Conservation (phyloP, 2,113 vertebrate species). For the Sinocyclocheilus maitianheensis region DNA sequence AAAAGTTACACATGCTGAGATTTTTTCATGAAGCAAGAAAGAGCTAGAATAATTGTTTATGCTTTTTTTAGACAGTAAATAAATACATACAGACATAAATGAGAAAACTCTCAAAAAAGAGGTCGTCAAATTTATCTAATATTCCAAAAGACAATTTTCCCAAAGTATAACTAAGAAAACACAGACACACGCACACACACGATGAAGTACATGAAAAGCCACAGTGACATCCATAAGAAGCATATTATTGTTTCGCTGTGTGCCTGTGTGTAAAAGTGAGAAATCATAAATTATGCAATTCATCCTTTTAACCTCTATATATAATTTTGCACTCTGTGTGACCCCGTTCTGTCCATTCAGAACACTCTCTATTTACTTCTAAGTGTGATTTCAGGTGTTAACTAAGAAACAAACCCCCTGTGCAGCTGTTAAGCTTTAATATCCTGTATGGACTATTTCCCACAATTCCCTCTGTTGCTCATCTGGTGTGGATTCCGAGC, state of each 20-base stretch:
- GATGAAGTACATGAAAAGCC: not conserved
- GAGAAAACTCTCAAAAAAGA: too few species aligned
- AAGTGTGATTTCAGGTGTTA: constrained; percentile 59
- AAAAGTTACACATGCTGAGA: too few species aligned
- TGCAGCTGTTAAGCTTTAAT: constrained; percentile 44
- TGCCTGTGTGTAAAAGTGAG: not conserved
- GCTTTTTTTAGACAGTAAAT: too few species aligned
- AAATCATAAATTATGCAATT: too few species aligned
- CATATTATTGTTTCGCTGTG: not conserved
- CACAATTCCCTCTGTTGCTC: constrained; percentile 48
- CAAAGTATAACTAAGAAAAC: too few species aligned
- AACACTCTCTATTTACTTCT: constrained; percentile 53
- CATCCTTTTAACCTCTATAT: not conserved
- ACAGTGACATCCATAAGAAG: not conserved
- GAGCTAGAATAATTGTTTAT: too few species aligned
- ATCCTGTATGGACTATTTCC: constrained; percentile 59
- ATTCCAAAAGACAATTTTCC: too few species aligned
- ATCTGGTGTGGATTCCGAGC: constrained; percentile 45
- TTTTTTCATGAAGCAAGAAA: too few species aligned
- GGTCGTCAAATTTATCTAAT: too few species aligned
- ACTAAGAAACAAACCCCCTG: constrained; percentile 1
- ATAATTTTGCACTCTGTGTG: not conserved
- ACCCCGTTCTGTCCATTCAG: constrained; percentile 8
- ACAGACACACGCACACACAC: not conserved
- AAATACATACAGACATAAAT: too few species aligned